Evolutionary conservation across 2,888 invertebrate species (phyloP), one percentile per base, ranked within the genome.

Genomic region (Platycheirus rosarum): DNA sequence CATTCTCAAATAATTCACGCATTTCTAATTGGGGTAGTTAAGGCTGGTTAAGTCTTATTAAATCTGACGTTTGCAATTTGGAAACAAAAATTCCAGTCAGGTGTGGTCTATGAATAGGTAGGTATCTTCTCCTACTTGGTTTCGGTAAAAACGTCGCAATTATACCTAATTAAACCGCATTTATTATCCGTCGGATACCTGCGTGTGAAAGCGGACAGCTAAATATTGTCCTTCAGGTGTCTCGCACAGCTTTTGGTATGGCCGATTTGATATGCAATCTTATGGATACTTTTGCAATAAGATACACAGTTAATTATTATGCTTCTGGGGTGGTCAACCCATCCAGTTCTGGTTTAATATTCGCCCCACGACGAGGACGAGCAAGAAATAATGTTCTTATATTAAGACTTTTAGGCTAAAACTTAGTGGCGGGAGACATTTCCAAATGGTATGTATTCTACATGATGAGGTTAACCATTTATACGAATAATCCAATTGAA

Each of bases 301-400:
- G 65, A 48, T 35, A 32, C 49, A 11, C 63, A 51, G 48, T 70
- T 77, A 70, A 70, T 57, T 77, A 55, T 48, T 42, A 57, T 75
- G 53, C 48, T 53, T 9, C n/a, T n/a, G n/a, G 44, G 13, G 14
- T 23, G 60, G 16, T 70, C 9, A 42, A 48, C 37, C 55, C 37
- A 20, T 55, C 55, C 13, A 55, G 29, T 20, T 55, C n/a, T n/a
- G n/a, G n/a, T n/a, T n/a, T n/a, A n/a, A n/a, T n/a, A n/a, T n/a
- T n/a, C n/a, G n/a, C n/a, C n/a, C n/a, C n/a, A n/a, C n/a, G n/a
- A n/a, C n/a, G n/a, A n/a, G n/a, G n/a, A n/a, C n/a, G n/a, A n/a
- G n/a, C n/a, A n/a, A n/a, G n/a, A n/a, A n/a, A n/a, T n/a, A n/a
- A n/a, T n/a, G n/a, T n/a, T n/a, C n/a, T n/a, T n/a, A n/a, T n/a